These are phyloP conservation scores for Diachasma alloeum DNA, from an alignment of 1,140 invertebrate species.

Conservation along the genomic window DNA sequence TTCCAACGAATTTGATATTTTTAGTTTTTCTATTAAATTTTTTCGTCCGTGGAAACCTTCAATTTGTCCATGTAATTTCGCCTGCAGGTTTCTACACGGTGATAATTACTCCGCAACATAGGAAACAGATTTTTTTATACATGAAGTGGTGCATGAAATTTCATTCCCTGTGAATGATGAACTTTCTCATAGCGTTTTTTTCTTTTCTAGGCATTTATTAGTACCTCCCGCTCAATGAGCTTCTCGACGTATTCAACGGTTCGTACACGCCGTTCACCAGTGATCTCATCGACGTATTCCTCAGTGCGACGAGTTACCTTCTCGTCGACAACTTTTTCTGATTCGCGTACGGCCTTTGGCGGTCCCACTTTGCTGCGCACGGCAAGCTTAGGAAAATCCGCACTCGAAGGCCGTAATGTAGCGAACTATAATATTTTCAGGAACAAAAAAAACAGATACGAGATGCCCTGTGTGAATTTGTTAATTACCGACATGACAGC, in stretches of 20 bases:
- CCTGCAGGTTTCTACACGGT: too few relatives aligned
- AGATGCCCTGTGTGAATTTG: conserved; percentile 22
- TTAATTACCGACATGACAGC: not conserved
- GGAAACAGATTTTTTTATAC: not conserved
- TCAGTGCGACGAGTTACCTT: conserved; percentile 86
- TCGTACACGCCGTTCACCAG: conserved; percentile 84
- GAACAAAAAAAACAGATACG: conserved; percentile 40
- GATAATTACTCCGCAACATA: too few relatives aligned
- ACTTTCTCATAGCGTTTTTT: not conserved
- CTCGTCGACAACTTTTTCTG: conserved; percentile 87
- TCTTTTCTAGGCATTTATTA: conserved; percentile 17
- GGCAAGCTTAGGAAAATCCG: conserved; percentile 82
- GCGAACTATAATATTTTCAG: conserved; percentile 56
- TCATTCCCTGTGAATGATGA: not conserved
- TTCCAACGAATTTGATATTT: too few relatives aligned
- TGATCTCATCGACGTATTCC: conserved; percentile 85
- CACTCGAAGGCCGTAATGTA: conserved; percentile 70
- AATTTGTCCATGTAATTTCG: too few relatives aligned
- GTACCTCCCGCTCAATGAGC: conserved; percentile 94
- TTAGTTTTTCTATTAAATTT: too few relatives aligned
- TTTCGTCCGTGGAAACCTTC: too few relatives aligned
- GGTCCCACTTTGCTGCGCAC: conserved; percentile 83
- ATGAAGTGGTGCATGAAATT: not conserved
- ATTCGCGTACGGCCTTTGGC: conserved; percentile 81
- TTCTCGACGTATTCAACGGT: conserved; percentile 94